Evolutionary conservation across 2,113 vertebrate species (phyloP), one percentile per base, ranked within the genome.

Genomic region (Alligator mississippiensis): DNA sequence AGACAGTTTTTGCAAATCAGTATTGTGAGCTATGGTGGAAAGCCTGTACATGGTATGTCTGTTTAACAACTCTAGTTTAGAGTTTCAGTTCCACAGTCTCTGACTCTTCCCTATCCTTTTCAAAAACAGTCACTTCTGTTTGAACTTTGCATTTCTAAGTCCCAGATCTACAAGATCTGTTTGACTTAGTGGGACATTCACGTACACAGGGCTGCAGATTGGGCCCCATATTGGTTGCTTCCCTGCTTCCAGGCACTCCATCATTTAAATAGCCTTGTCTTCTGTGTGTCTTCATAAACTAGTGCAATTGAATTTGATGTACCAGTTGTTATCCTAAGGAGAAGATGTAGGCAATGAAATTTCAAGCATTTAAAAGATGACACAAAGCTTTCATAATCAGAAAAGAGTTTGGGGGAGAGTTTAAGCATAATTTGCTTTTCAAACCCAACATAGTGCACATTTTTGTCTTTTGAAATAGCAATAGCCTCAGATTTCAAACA

Each of bases 391-490:
- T 72, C 54, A 54, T 25, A 3, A 38, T 77, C 54, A 14, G n/a
- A 82, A 80, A 22, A 74, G 63, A 68, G 21, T 60, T 12, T 61
- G 16, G 72, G 47, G 30, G 62, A 15, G 34, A 87, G 76, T 9
- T n/a, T 77, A 47, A 61, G 17, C 16, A 47, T 47, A 8, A 47
- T 47, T 47, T 47, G 38, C 38, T 38, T 38, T 38, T 38, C 38
- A 38, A 38, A 47, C 47, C 47, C 47, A 47, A 47, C 47, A 47
- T 47, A 47, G 47, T 47, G 47, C 47, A 47, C 47, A 47, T 47
- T 47, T 47, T 47, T 47, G 47, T 47, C 47, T 47, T 47, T 47
- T 47, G 47, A 87, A 78, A 62, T 1, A n/a, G 30, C 0, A 0
- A 72, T 58, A n/a, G 34, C 57, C 21, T 75, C 7, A 54, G 24